phyloP scores from a whole-genome alignment of 2,797 vertebrate species.

The Scolopax bukidnonensis region DNA sequence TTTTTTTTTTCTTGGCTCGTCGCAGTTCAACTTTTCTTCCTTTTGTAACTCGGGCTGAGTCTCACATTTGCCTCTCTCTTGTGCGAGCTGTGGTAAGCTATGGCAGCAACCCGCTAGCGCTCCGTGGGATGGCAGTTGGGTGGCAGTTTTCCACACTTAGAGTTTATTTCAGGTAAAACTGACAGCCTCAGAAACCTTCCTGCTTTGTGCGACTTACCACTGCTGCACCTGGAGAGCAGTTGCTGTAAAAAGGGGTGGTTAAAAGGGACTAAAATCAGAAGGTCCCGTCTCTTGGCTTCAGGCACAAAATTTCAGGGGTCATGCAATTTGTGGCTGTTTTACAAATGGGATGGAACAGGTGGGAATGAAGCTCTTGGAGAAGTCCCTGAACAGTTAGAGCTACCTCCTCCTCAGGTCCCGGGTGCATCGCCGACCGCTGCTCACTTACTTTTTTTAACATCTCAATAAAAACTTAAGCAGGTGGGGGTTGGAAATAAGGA shows the following conservation, averaged over 20 bases:
- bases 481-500: background rate
- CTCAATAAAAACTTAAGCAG: background rate
- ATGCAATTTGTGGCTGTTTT: background rate
- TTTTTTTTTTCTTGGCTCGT: background rate
- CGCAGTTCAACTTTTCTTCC: constrained; percentile 33
- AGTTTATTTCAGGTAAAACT: background rate
- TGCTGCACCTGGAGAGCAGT: background rate
- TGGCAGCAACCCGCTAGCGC: background rate
- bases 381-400: background rate
- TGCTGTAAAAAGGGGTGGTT: background rate
- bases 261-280: background rate
- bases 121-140: background rate
- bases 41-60: constrained; percentile 34
- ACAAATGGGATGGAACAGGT: background rate
- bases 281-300: background rate
- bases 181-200: background rate
- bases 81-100: constrained; percentile 30
- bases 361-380: background rate
- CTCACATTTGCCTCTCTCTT: constrained; percentile 18
- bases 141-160: background rate
- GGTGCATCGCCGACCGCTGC: background rate
- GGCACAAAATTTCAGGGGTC: background rate
- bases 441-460: background rate
- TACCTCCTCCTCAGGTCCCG: background rate
- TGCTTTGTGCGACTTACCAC: background rate